A percentile compares a stretch with the other conserved stretches of the same genome.
phyloP scores from a whole-genome alignment of 2,888 invertebrate species.

The Rhamphomyia laevipes region DNA sequence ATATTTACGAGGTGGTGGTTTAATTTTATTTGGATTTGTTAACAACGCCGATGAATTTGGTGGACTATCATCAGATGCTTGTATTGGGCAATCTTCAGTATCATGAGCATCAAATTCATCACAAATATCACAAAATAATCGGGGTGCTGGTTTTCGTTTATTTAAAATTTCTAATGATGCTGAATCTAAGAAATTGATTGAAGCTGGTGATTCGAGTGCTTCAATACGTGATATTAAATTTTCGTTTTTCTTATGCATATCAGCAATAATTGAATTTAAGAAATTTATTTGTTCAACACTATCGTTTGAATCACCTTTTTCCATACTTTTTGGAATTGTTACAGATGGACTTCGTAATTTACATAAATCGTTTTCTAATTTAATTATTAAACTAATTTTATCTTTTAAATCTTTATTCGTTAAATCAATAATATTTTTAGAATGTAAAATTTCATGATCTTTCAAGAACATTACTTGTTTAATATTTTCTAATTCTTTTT shows the following conservation, averaged over 20 bases:
- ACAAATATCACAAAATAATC: conserved; percentile 95
- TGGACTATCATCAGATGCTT: conserved; percentile 51
- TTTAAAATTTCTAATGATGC: conserved; percentile 28
- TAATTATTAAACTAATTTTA: conserved; percentile 20
- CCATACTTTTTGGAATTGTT: not conserved
- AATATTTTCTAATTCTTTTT: conserved; percentile 18
- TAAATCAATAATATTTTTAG: not conserved
- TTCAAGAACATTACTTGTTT: conserved; percentile 26
- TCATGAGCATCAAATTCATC: conserved; percentile 94
- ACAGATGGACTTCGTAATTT: not conserved
- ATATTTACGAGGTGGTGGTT: conserved; percentile 53
- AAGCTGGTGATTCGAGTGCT: conserved; percentile 49
- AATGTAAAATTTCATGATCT: conserved; percentile 28
- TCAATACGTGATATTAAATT: conserved; percentile 67
- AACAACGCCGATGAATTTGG: conserved; percentile 23
- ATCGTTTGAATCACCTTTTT: conserved; percentile 43
- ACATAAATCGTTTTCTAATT: conserved; percentile 28
- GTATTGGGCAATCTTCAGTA: conserved; percentile 92
- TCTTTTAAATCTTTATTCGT: not conserved
- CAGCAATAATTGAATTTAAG: conserved; percentile 92
- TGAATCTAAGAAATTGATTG: conserved; percentile 10
- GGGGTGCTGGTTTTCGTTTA: conserved; percentile 48
- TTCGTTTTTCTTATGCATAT: conserved; percentile 88
- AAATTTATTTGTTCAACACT: conserved; percentile 64
- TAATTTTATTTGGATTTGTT: conserved; percentile 21